Evolutionary conservation across 2,113 vertebrate species (phyloP), one percentile per base, ranked within the genome.

Genomic region (Toxotes jaculatrix): DNA sequence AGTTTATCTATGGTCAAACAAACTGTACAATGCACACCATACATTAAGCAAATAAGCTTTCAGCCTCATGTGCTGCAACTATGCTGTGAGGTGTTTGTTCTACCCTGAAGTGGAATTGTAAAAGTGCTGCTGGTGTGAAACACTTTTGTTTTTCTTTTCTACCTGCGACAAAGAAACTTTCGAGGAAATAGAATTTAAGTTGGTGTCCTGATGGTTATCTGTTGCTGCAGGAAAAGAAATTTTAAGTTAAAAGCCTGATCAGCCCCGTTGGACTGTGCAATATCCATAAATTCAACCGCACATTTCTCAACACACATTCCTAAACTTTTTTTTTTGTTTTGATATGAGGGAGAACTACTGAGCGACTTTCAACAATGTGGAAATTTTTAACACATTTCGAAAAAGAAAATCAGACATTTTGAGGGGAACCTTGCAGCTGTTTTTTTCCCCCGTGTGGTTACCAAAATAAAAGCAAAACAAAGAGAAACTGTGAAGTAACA

Each of bases 251-350:
- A 84, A 43, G 60, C 66, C 74, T 16, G 4, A 68, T 68, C 31
- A 79, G 64, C 64, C 55, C 70, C 11, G 4, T 14, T 62, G 82
- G 73, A 57, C 71, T 43, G 51, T 51, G 47, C 42, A 62, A 34
- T 5, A 57, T 64, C 73, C 80, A 85, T 32, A 81, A 74, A 80
- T 80, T 74, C 40, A 27, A 60, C 61, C 13, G 14, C 68, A 68
- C 45, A 68, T 80, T 89, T 78, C 82, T 79, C 76, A 89, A 85
- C 67, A 71, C 55, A 63, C 86, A 93, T 92, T 89, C 88, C 71
- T 77, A 5, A 64, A 83, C 64, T 27, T 27, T 27, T 27, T 71
- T 38, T 74, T 83, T 76, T 69, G 60, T 71, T 62, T 63, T 51
- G 53, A 77, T 65, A 70, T 27, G n/a, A 83, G 7, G 47, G 56